phyloP scores from a whole-genome alignment of 2,113 vertebrate species.

The Percopsis transmontana region DNA sequence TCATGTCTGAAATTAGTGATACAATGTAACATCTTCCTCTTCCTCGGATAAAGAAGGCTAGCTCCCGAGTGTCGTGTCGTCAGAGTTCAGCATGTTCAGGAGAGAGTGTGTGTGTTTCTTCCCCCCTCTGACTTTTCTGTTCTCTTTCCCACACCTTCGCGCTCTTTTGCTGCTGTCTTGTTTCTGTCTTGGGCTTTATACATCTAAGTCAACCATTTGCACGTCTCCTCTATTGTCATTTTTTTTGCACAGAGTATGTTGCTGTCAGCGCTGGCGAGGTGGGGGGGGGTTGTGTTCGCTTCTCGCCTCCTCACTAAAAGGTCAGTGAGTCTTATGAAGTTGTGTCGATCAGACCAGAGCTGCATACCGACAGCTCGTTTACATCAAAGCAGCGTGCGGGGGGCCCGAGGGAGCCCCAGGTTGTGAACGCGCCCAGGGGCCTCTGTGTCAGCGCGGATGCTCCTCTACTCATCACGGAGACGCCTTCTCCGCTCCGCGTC shows the following conservation, averaged over 20 bases:
- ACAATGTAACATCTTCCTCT: no score
- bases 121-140: not conserved
- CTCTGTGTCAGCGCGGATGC: conserved; percentile 35
- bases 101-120: not conserved
- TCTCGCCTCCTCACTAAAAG: conserved; percentile 60
- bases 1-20: no score
- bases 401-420: conserved; percentile 9
- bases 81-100: conserved; percentile 11
- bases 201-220: conserved; percentile 49
- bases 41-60: no score
- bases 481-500: conserved; percentile 23
- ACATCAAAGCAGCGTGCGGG: conserved; percentile 56
- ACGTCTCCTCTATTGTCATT: conserved; percentile 47
- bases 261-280: conserved; percentile 44
- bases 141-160: conserved; percentile 9
- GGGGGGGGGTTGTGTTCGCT: conserved; percentile 35
- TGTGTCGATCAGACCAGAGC: conserved; percentile 57
- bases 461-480: conserved; percentile 28
- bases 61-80: no score
- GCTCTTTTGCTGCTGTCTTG: conserved; percentile 17
- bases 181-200: conserved; percentile 18
- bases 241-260: conserved; percentile 55
- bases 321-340: conserved; percentile 69
- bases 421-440: not conserved
- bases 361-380: conserved; percentile 63